Percentiles rank a stretch among this genome's conserved stretches.
Conservation (phyloP, 2,888 invertebrate genomes). For the Idaea dimidiata region DNA sequence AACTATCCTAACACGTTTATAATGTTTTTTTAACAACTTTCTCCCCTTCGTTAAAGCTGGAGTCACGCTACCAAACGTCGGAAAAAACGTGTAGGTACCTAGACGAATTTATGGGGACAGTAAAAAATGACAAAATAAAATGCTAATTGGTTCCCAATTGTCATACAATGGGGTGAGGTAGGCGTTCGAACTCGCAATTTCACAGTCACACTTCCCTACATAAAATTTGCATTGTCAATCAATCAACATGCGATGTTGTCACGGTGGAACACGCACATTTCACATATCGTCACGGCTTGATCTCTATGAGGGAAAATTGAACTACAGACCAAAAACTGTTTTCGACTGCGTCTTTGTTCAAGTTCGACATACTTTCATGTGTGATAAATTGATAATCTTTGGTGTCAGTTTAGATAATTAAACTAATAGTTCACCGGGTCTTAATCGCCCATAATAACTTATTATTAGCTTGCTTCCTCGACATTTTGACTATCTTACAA, state of each 20-base stretch:
- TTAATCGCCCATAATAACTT: too few species aligned
- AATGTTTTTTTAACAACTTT: constrained; percentile 11
- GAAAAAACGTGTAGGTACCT: neutral
- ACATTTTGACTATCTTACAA: too few species aligned
- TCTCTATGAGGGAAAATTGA: constrained; percentile 37
- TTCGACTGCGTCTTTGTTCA: neutral
- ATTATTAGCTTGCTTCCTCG: too few species aligned
- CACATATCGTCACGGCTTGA: constrained; percentile 47
- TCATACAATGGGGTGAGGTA: constrained; percentile 14
- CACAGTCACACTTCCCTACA: constrained; percentile 37
- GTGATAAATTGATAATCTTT: too few species aligned
- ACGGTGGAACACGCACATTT: constrained; percentile 53
- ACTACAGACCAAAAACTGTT: neutral
- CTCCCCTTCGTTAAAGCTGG: neutral
- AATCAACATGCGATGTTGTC: constrained; percentile 55
- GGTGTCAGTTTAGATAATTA: too few species aligned
- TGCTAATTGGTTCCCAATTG: constrained; percentile 9
- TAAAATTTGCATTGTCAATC: constrained; percentile 58
- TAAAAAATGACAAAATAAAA: neutral
- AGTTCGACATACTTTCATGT: too few species aligned
- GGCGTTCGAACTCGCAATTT: constrained; percentile 36
- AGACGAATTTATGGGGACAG: neutral
- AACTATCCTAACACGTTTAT: neutral
- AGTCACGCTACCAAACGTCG: neutral
- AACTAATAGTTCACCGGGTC: too few species aligned